Conservation (phyloP, 2,888 invertebrate species). For the Brachylomia viminalis region DNA sequence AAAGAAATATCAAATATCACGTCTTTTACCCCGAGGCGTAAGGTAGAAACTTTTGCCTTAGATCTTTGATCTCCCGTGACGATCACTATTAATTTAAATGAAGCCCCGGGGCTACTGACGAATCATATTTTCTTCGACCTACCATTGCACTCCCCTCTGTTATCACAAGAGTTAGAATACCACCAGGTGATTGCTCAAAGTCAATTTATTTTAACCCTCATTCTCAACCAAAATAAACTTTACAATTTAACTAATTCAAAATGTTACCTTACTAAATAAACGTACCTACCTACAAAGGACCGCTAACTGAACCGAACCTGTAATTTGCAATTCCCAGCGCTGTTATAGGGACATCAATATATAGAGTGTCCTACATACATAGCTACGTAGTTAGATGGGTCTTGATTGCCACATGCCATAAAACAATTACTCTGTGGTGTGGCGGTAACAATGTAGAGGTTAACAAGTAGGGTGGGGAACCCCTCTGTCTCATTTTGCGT, state of each 20-base stretch:
- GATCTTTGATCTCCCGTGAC: background rate
- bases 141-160: background rate
- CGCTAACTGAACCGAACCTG: constrained; percentile 8
- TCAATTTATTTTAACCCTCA: background rate
- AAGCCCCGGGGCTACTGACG: background rate
- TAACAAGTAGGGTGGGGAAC: constrained; percentile 29
- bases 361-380: constrained; percentile 1
- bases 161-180: constrained; percentile 1
- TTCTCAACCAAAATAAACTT: background rate
- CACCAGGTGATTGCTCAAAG: background rate
- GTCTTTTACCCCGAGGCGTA: background rate
- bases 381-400: background rate
- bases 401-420: constrained; percentile 63
- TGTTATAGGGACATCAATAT: constrained; percentile 29
- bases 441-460: constrained; percentile 58
- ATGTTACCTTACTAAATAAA: constrained; percentile 20
- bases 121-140: constrained; percentile 1
- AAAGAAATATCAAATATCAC: background rate
- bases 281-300: background rate
- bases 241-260: constrained; percentile 12
- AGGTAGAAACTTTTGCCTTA: background rate
- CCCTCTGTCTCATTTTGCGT: constrained; percentile 30
- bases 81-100: background rate
- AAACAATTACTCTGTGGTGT: constrained; percentile 62
- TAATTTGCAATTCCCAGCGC: constrained; percentile 41